Conservation (phyloP, 2,888 invertebrate genomes). For the Apamea anceps region DNA sequence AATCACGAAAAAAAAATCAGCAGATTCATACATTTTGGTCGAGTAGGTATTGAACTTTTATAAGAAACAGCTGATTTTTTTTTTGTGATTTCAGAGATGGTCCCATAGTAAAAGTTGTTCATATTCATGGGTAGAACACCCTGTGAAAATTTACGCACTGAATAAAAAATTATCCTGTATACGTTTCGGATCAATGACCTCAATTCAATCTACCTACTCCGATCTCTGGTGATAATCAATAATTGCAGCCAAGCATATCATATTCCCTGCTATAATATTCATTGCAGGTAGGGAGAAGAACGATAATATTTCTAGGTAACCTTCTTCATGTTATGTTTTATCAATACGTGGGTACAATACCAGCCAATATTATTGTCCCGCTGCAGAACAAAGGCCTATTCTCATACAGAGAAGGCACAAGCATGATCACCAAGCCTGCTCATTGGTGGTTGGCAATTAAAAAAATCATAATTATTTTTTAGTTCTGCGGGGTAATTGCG, state of each 20-base stretch:
- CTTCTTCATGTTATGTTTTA: conserved; percentile 13
- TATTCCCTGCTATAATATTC: not conserved
- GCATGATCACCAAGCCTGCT: not conserved
- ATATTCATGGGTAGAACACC: no score
- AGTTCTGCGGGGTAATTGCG: not conserved
- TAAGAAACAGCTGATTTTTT: no score
- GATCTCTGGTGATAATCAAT: no score
- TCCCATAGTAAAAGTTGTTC: no score
- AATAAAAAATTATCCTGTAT: no score
- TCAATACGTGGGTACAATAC: conserved; percentile 1
- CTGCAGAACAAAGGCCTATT: conserved; percentile 35
- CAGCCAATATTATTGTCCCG: not conserved
- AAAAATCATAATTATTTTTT: not conserved
- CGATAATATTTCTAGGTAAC: not conserved
- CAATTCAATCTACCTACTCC: no score
- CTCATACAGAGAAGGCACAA: not conserved
- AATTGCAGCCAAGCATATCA: not conserved
- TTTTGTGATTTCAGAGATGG: no score
- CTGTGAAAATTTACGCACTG: no score
- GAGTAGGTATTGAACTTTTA: no score
- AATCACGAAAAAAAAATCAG: no score
- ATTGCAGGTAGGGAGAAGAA: not conserved
- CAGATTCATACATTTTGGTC: no score
- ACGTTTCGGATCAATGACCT: no score
- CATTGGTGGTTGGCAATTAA: not conserved